Evolutionary conservation across 1,140 invertebrate species (phyloP), one percentile per base, ranked within the genome.

Genomic region (Drosophila cardini): DNA sequence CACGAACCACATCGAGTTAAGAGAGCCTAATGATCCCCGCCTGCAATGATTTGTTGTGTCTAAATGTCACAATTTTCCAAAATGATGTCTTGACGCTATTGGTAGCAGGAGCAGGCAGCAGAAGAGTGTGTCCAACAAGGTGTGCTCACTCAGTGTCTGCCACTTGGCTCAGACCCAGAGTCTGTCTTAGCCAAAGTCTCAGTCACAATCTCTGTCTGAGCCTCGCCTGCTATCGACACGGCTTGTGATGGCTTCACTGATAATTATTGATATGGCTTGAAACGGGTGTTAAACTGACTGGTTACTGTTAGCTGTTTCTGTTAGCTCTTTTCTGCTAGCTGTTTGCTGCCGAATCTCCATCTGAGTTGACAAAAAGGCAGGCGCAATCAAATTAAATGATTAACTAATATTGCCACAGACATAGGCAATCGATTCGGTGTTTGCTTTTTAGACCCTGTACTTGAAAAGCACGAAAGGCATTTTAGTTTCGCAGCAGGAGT

Each of bases 31-130:
- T 89, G 80, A 89, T 84, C 52, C 70, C 70, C 74, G 70, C 71
- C 70, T 87, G 72, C 67, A 69, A 87, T 89, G 84, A 89, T 89
- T 89, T 89, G 84, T 89, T 89, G 73, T 89, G 77, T 75, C 84
- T 84, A 89, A 89, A 89, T 89, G 84, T 89, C 84, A 89, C 84
- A 89, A 78, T 89, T 89, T 87, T 78, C 71, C 74, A 67, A 75
- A 72, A 58, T 76, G 67, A 86, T 80, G 65, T 64, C 53, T 57
- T 55, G 58, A 10, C 65, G 13, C 16, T 18, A 13, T 32, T 18
- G n/a, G 15, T 15, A 30, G 42, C n/a, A 50, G 32, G 8, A 18
- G 15, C 0, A 38, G 32, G 0, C 13, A 11, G 6, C n/a, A n/a
- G n/a, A n/a, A n/a, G 36, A 6, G n/a, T 15, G 18, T 26, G 34